Evolutionary conservation across 2,888 invertebrate species (phyloP).

Genomic region (Thecophora atra): DNA sequence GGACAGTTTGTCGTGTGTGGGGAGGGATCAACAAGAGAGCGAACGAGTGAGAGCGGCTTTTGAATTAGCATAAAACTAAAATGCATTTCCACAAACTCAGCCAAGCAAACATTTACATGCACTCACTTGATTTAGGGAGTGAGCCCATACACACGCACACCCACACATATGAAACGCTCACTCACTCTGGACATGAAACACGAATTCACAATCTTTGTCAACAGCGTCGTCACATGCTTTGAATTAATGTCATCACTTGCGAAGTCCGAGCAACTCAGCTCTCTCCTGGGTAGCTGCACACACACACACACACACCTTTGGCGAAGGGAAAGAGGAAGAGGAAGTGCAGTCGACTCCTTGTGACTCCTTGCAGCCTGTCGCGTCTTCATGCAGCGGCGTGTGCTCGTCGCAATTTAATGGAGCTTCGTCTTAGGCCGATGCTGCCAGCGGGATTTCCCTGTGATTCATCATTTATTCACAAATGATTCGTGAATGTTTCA

Average conservation of each 20-base stretch:
- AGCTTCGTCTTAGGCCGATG: too few species aligned
- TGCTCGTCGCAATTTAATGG: too few species aligned
- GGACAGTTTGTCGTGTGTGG: not conserved
- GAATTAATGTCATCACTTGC: constrained; percentile 35
- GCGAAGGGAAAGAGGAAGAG: too few species aligned
- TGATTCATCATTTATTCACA: too few species aligned
- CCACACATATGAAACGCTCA: constrained; percentile 15
- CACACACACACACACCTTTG: constrained; percentile 35
- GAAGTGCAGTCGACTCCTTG: too few species aligned
- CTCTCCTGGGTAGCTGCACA: constrained; percentile 23
- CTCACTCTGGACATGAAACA: too few species aligned
- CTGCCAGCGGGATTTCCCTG: too few species aligned
- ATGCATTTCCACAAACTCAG: constrained; percentile 26
- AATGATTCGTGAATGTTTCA: too few species aligned
- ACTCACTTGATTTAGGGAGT: constrained; percentile 23
- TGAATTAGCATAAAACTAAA: constrained; percentile 40
- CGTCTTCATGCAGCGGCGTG: too few species aligned
- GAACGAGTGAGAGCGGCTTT: constrained; percentile 22
- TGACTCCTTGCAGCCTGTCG: too few species aligned
- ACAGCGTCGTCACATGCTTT: too few species aligned
- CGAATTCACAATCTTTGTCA: too few species aligned
- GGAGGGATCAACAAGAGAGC: not conserved
- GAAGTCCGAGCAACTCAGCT: constrained; percentile 8
- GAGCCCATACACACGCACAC: constrained; percentile 12
- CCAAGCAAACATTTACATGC: constrained; percentile 24